Base-by-base conservation (phyloP, 2,113 vertebrate species). In the Cololabis saira region DNA sequence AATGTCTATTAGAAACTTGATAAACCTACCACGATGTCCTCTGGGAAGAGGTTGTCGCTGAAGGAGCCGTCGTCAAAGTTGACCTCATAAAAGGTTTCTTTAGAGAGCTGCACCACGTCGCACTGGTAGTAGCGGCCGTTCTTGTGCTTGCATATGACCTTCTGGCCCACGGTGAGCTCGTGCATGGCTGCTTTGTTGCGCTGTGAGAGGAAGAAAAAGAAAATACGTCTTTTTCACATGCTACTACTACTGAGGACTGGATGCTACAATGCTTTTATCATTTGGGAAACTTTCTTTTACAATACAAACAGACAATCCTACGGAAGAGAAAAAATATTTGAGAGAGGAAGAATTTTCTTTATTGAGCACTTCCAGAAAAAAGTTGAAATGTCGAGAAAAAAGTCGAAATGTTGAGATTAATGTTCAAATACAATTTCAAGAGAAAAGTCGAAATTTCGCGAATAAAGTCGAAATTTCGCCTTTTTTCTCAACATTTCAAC, bases 41-140 rank as follows among this genome's bases (percentile, higher is more conserved):
- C 96, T 4, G 97, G 97, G 72, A 98, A 99, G 14, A 98, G 94
- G 87, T 99, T 98, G 78, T 99, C 97, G 0, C 97, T 99, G 91
- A 98, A 99, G 81, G 97, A 98, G 16, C 97, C 97, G 9, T 99
- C 97, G 27, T 99, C 97, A 4, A 97, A 99, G 89, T 98, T 99
- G 91, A 99, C 97, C 83, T 99, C 96, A 0, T 98, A 99, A 89
- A 98, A 99, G 2, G 95, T 99, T 89, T 98, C 97, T 12, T 96
- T 97, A 24, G 95, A 94, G 66, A 98, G 94, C 81, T 94, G 96
- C 74, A 96, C 93, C 82, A 99, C 97, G 64, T 98, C 97, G 22
- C 96, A 97, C 27, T 98, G 97, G 89, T 99, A 99, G 90, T 98
- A 99, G 33, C 97, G 96, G 13, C 97, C 96, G 0, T 99, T 99